These are phyloP conservation scores for Dolomedes plantarius DNA, from an alignment of 2,888 invertebrate species.

Conservation along the genomic window DNA sequence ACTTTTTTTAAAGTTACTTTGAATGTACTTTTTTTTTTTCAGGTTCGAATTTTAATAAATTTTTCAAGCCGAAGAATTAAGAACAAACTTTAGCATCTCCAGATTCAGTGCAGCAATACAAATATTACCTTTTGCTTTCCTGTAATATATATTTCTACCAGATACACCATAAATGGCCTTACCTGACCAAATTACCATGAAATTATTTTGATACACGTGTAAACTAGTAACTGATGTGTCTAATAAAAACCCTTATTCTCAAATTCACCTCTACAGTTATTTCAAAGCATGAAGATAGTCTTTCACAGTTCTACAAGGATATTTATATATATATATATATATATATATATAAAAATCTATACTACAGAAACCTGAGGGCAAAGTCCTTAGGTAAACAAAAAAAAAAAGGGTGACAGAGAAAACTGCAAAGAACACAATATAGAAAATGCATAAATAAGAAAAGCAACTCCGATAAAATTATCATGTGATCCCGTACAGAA, in stretches of 20 bases:
- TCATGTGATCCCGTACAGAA: too few species aligned
- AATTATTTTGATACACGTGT: neutral
- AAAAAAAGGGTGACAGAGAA: too few species aligned
- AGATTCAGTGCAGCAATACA: neutral
- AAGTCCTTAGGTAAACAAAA: too few species aligned
- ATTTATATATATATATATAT: too few species aligned
- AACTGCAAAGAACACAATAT: too few species aligned
- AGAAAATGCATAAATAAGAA: too few species aligned
- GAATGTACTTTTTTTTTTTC: neutral
- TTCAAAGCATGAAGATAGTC: too few species aligned
- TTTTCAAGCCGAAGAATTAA: neutral
- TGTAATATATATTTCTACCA: neutral
- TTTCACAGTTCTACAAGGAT: too few species aligned
- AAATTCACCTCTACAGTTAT: neutral
- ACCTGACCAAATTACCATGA: neutral
- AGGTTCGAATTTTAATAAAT: neutral
- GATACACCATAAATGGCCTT: conserved; percentile 7
- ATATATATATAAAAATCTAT: too few species aligned
- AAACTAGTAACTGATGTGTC: neutral
- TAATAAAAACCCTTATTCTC: conserved; percentile 2
- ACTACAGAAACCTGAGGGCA: too few species aligned
- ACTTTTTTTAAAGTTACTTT: too few species aligned
- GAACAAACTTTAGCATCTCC: neutral
- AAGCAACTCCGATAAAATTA: too few species aligned
- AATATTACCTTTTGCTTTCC: neutral